These are phyloP conservation scores for Pinna nobilis DNA, from an alignment of 1,140 invertebrate genomes.

Conservation along the genomic window DNA sequence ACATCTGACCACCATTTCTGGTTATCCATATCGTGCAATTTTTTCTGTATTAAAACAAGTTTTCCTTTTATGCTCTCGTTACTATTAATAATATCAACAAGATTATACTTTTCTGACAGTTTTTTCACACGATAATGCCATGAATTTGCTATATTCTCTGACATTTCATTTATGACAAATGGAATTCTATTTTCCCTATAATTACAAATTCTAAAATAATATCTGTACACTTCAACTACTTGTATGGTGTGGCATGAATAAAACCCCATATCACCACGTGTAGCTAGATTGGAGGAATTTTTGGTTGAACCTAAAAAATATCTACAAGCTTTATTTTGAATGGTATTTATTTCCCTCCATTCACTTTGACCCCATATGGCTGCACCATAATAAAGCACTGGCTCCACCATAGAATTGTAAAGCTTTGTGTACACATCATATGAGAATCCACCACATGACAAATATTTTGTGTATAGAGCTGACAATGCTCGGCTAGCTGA, in stretches of 20 bases:
- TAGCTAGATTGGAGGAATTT: constrained; percentile 5
- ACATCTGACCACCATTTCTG: too few species aligned
- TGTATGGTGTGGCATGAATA: not conserved
- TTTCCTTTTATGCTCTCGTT: too few species aligned
- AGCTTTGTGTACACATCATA: constrained; percentile 1
- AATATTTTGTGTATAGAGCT: constrained; percentile 4
- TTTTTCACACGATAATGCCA: constrained; percentile 1
- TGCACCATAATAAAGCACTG: constrained; percentile 14
- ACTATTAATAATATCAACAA: not conserved
- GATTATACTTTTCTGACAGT: not conserved
- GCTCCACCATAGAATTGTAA: constrained; percentile 7
- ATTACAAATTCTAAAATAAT: too few species aligned
- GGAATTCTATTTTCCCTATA: not conserved
- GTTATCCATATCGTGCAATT: too few species aligned
- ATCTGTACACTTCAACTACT: too few species aligned
- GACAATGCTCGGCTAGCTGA: constrained; percentile 12
- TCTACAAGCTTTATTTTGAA: constrained; percentile 15
- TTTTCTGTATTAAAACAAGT: too few species aligned
- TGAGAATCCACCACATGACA: constrained; percentile 2
- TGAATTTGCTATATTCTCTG: not conserved
- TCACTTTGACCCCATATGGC: constrained; percentile 6
- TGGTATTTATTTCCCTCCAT: not conserved
- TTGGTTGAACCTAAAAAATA: constrained; percentile 17
- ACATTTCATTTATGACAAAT: not conserved
- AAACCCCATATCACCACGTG: constrained; percentile 21